Evolutionary conservation across 2,113 vertebrate species (phyloP).

Genomic region (Mustelus asterias): DNA sequence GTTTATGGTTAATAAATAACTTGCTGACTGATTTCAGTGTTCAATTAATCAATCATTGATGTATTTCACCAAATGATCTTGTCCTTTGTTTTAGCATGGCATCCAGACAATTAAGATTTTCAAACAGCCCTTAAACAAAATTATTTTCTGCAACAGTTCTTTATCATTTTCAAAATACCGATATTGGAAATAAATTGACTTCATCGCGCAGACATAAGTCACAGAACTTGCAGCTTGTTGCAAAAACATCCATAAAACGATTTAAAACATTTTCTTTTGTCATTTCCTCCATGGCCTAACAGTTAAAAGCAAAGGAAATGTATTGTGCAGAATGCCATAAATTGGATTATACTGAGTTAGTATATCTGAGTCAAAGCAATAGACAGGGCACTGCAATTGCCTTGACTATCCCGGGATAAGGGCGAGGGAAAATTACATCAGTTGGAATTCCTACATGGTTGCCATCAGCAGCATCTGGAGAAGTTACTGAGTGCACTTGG

Average conservation of each 20-base stretch:
- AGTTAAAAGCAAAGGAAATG: not conserved
- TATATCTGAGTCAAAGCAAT: not conserved
- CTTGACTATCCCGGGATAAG: not conserved
- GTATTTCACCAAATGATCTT: not conserved
- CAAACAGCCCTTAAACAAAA: not conserved
- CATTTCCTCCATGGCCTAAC: not conserved
- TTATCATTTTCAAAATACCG: not conserved
- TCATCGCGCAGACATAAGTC: not conserved
- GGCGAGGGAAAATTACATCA: not conserved
- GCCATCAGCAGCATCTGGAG: not conserved
- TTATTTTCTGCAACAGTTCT: not conserved
- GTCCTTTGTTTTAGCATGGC: not conserved
- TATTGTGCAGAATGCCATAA: not conserved
- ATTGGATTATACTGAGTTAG: not conserved
- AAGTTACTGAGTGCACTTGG: not conserved
- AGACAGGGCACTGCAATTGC: not conserved
- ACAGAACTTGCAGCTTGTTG: not conserved
- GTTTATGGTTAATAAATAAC: not conserved
- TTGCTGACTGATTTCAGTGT: not conserved
- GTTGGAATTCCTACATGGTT: not conserved
- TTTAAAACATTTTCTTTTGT: not conserved
- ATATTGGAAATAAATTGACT: not conserved
- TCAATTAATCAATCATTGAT: not conserved
- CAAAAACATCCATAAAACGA: not conserved
- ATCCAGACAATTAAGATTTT: not conserved